Conservation (phyloP, 2,888 invertebrate genomes). For the Lithosia quadra region DNA sequence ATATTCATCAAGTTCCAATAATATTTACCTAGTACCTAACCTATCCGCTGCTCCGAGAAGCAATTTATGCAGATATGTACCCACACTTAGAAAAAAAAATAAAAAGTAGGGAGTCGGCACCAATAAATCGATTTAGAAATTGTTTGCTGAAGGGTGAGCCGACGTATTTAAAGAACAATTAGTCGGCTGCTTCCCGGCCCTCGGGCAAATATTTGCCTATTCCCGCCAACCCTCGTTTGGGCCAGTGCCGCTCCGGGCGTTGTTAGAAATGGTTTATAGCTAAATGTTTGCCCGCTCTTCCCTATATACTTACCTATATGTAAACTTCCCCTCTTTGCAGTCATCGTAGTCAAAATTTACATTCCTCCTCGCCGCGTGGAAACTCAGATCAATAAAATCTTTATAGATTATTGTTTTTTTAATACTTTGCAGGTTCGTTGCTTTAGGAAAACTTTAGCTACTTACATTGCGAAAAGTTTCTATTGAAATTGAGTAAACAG, state of each 20-base stretch:
- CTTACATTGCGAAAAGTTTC: constrained; percentile 34
- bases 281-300: constrained; percentile 79
- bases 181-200: constrained; percentile 83
- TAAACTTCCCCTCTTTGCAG: constrained; percentile 67
- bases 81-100: constrained; percentile 59
- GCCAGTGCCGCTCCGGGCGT: constrained; percentile 77
- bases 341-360: constrained; percentile 60
- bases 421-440: constrained; percentile 24
- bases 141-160: constrained; percentile 81
- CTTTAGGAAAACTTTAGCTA: constrained; percentile 30
- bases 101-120: constrained; percentile 70
- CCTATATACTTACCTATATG: constrained; percentile 72
- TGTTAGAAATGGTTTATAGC: constrained; percentile 76
- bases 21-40: constrained; percentile 70
- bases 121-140: constrained; percentile 82
- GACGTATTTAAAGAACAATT: constrained; percentile 86
- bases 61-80: constrained; percentile 56
- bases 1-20: constrained; percentile 65
- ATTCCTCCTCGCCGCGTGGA: constrained; percentile 37
- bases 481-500: constrained; percentile 18
- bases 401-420: constrained; percentile 24
- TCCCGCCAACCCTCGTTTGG: constrained; percentile 84
- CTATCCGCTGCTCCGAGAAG: constrained; percentile 57
- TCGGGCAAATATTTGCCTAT: constrained; percentile 83
- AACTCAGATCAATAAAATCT: constrained; percentile 38